A percentile compares a stretch with the other conserved stretches of the same genome.
Conservation (phyloP, 2,888 invertebrate genomes). For the Andrena praecox region DNA sequence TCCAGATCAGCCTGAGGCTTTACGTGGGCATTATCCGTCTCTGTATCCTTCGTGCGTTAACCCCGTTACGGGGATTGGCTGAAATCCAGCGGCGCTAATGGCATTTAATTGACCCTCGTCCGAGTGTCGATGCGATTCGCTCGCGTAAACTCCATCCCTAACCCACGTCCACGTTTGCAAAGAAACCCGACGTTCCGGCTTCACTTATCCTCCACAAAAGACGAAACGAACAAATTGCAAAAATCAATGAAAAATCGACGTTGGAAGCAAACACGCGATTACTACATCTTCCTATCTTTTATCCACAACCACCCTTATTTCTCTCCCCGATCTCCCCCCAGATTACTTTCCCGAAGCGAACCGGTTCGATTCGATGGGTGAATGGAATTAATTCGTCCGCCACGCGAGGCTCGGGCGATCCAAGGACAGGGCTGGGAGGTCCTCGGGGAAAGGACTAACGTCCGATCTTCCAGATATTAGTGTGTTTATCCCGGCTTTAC, state of each 20-base stretch:
- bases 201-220: no score
- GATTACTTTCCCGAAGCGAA: background rate
- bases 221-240: no score
- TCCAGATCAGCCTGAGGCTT: slow-evolving; percentile 48
- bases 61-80: slow-evolving; percentile 66
- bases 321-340: background rate
- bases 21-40: slow-evolving; percentile 59
- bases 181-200: no score
- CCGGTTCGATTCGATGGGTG: background rate
- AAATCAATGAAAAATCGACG: no score
- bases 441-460: slow-evolving; percentile 14
- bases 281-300: no score
- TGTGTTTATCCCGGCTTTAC: slow-evolving; percentile 68
- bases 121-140: slow-evolving; percentile 66
- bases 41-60: slow-evolving; percentile 61
- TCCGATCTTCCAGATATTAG: slow-evolving; percentile 62
- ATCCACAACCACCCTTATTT: background rate
- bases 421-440: no score
- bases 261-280: no score
- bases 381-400: slow-evolving; percentile 41
- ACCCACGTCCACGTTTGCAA: no score
- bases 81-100: slow-evolving; percentile 75
- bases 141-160: background rate
- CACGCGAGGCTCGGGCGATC: slow-evolving; percentile 4
- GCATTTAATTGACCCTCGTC: slow-evolving; percentile 76